Evolutionary conservation across 37 sponge, comb jelly and placozoan species (phyloP), one percentile per base, ranked within the genome.

Genomic region (Hormiphora californensis): DNA sequence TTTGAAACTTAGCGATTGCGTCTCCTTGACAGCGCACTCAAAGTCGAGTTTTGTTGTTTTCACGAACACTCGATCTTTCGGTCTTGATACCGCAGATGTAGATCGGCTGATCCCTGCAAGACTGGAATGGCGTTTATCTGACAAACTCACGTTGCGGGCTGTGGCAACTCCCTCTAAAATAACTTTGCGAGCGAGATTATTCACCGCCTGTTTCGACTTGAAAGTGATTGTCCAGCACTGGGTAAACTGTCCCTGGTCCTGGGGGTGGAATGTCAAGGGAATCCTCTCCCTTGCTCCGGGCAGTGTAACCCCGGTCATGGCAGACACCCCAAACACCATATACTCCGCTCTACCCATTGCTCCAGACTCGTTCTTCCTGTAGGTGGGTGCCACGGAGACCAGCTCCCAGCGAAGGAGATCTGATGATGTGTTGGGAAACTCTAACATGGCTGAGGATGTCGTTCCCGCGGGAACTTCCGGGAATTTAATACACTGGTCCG

Each of bases 151-250:
- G n/a, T n/a, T n/a, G n/a, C n/a, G n/a, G n/a, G n/a, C n/a, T n/a
- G n/a, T 73, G 7, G 81, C 81, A 73, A 4, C 43, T 39, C 81
- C 81, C 44, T 73, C 81, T 9, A 73, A 33, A 11, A 73, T 33
- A 5, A 73, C 35, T n/a, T 46, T 27, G 7, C 38, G 81, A 1
- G 21, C 43, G 11, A 73, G n/a, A 12, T 12, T 17, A n/a, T 73
- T 73, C 5, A 73, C n/a, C n/a, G n/a, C n/a, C n/a, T n/a, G n/a
- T n/a, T n/a, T n/a, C n/a, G n/a, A n/a, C n/a, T n/a, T n/a, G n/a
- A n/a, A n/a, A n/a, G n/a, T n/a, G n/a, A n/a, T n/a, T n/a, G n/a
- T 33, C 81, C 81, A 73, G 25, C 32, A 33, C 44, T 73, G 81
- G 1, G 44, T 73, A 28, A 73, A 73, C 1, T 43, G 46, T 32